Evolutionary conservation across 2,888 invertebrate species (phyloP).

Genomic region (Cynaeus angustus): DNA sequence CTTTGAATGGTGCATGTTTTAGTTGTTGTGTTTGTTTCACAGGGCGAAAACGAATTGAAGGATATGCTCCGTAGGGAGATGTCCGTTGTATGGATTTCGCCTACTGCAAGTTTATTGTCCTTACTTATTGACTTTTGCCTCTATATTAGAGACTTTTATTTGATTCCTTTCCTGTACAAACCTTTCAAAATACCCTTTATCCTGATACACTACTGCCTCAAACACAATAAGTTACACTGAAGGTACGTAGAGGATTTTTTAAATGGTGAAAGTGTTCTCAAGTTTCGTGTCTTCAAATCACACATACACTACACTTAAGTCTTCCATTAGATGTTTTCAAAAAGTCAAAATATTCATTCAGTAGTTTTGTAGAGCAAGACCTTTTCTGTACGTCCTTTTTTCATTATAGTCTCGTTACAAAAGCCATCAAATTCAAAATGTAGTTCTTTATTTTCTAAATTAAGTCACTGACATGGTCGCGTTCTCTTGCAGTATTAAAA

Average conservation of each 20-base stretch:
- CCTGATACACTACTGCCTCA: constrained; percentile 68
- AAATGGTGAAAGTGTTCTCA: constrained; percentile 19
- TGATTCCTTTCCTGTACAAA: constrained; percentile 66
- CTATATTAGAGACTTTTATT: constrained; percentile 67
- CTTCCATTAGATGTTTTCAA: constrained; percentile 1
- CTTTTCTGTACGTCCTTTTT: background rate
- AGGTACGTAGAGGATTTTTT: constrained; percentile 56
- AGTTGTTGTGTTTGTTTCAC: constrained; percentile 67
- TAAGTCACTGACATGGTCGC: no score
- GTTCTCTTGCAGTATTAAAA: no score
- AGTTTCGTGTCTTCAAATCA: constrained; percentile 8
- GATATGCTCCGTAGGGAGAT: constrained; percentile 67
- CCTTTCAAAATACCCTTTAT: constrained; percentile 67
- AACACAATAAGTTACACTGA: constrained; percentile 68
- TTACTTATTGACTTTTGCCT: constrained; percentile 67
- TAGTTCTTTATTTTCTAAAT: no score
- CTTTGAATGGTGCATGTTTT: constrained; percentile 60
- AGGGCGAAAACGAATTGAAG: constrained; percentile 63
- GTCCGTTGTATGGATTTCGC: constrained; percentile 68
- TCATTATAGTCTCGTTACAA: constrained; percentile 34
- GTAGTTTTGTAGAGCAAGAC: background rate
- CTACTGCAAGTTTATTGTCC: constrained; percentile 66
- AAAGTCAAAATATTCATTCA: no score
- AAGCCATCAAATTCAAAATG: background rate
- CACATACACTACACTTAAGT: constrained; percentile 6